These are phyloP conservation scores for Corydoras maculifer DNA, from an alignment of 2,113 vertebrate species.

Conservation along the genomic window DNA sequence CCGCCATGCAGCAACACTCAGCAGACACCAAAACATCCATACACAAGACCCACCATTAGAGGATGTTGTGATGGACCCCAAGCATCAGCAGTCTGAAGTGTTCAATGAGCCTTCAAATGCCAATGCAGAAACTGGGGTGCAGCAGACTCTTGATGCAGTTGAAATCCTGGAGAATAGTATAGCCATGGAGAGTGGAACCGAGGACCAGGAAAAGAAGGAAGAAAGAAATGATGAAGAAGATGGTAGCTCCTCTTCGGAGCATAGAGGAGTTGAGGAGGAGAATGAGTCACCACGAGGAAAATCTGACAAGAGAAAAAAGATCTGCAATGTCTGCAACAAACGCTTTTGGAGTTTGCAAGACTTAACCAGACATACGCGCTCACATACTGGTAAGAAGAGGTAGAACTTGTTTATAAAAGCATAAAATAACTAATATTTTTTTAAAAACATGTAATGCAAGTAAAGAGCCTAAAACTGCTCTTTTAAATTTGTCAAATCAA, in stretches of 20 bases:
- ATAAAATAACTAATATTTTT: neutral
- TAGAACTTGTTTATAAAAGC: neutral
- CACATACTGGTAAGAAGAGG: conserved; percentile 82
- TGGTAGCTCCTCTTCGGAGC: conserved; percentile 28
- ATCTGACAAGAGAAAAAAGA: conserved; percentile 95
- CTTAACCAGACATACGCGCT: conserved; percentile 93
- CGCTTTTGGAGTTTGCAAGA: conserved; percentile 98
- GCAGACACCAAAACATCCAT: conserved; percentile 84
- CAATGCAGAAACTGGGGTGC: conserved; percentile 52
- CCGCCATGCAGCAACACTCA: conserved; percentile 84
- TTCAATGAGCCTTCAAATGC: neutral
- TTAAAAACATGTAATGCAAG: too few species aligned
- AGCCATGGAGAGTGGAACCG: conserved; percentile 31
- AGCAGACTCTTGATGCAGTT: conserved; percentile 4
- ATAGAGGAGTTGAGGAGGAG: conserved; percentile 20
- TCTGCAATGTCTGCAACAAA: conserved; percentile 89
- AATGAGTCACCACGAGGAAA: conserved; percentile 49
- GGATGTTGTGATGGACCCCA: conserved; percentile 26
- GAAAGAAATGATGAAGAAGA: conserved; percentile 42
- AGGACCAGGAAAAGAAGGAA: conserved; percentile 39
- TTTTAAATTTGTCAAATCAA: too few species aligned
- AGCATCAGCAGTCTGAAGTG: neutral
- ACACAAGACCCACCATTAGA: conserved; percentile 17
- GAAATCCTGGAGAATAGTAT: conserved; percentile 32
- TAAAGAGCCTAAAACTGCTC: too few species aligned